Conservation (phyloP, 1,140 invertebrate genomes). For the Meloidogyne floridensis region DNA sequence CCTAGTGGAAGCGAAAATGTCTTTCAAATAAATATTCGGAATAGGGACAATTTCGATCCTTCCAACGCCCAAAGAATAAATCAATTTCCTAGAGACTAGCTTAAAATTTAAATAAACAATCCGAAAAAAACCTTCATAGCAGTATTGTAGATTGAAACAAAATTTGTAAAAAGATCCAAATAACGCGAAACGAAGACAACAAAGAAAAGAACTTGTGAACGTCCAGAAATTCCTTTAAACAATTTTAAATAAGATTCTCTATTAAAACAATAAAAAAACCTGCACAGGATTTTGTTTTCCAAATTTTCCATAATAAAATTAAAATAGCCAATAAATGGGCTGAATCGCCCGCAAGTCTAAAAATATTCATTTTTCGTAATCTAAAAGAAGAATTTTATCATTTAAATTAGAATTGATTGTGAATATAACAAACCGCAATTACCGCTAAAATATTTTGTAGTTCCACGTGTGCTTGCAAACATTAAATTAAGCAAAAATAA, state of each 20-base stretch:
- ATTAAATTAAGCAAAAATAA: background rate
- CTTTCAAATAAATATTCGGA: no score
- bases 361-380: slow-evolving; percentile 29
- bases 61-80: no score
- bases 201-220: slow-evolving; percentile 93
- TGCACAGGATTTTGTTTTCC: slow-evolving; percentile 69
- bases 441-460: slow-evolving; percentile 14
- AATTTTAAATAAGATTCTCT: background rate
- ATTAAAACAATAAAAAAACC: slow-evolving; percentile 75
- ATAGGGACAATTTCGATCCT: no score
- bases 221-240: slow-evolving; percentile 76
- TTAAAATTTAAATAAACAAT: slow-evolving; percentile 14
- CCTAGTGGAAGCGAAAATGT: no score
- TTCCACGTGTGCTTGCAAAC: slow-evolving; percentile 9
- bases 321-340: slow-evolving; percentile 49
- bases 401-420: background rate
- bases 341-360: slow-evolving; percentile 39
- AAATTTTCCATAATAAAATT: slow-evolving; percentile 49
- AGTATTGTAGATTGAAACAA: slow-evolving; percentile 92
- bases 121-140: slow-evolving; percentile 78
- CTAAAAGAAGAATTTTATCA: slow-evolving; percentile 4
- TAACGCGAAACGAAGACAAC: slow-evolving; percentile 92
- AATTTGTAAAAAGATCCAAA: slow-evolving; percentile 90
- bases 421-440: background rate
- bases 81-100: background rate